Percentiles rank a stretch among this genome's conserved stretches.
These are phyloP conservation scores for Cyclargus thomasi DNA, from an alignment of 1,140 invertebrate species.

Conservation along the genomic window DNA sequence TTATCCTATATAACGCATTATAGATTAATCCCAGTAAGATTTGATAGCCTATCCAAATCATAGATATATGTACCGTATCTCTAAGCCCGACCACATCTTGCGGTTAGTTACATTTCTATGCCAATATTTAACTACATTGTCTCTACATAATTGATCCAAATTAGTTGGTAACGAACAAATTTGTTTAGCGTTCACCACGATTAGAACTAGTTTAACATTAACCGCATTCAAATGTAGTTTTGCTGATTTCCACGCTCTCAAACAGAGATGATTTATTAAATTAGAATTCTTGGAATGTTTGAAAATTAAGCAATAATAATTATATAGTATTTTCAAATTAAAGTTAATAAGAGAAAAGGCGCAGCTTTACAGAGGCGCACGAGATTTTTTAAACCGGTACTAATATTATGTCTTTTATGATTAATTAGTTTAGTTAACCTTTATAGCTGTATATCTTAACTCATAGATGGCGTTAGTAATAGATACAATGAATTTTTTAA, in stretches of 20 bases:
- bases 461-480: too few species aligned
- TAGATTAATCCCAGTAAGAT: neutral
- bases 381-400: too few species aligned
- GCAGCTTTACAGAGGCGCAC: too few species aligned
- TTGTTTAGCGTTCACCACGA: neutral
- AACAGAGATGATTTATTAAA: neutral
- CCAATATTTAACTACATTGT: constrained; percentile 1
- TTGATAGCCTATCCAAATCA: constrained; percentile 22
- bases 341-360: too few species aligned
- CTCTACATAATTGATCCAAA: neutral
- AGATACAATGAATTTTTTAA: too few species aligned
- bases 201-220: constrained; percentile 18
- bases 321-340: too few species aligned
- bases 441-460: too few species aligned
- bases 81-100: constrained; percentile 19
- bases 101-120: neutral
- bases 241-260: neutral
- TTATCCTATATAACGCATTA: too few species aligned
- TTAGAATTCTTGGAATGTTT: neutral
- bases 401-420: too few species aligned
- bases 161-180: neutral
- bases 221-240: neutral
- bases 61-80: neutral
- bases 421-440: too few species aligned
- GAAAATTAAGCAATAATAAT: too few species aligned